Evolutionary conservation across 2,797 vertebrate genomes (phyloP).

Genomic region (Cynodonichthys magdalenae): DNA sequence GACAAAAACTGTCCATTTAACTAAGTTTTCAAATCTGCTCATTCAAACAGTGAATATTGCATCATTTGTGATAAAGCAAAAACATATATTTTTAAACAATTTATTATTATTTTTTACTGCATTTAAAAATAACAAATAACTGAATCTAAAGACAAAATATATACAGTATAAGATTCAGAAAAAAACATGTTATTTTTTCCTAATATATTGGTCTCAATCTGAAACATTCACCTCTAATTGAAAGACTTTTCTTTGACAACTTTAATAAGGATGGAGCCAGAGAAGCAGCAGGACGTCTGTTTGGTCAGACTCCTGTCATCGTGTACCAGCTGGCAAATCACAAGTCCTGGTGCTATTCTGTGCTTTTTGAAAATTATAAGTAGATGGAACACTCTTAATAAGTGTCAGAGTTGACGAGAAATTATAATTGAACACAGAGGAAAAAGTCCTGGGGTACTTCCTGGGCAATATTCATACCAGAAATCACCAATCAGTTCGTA

Average conservation of each 20-base stretch:
- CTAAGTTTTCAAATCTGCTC: no score
- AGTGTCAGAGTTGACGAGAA: constrained; percentile 11
- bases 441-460: neutral
- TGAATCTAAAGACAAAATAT: no score
- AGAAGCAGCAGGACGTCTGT: constrained; percentile 13
- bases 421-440: neutral
- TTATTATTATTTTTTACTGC: no score
- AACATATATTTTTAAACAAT: no score
- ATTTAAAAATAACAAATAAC: no score
- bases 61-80: no score
- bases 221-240: neutral
- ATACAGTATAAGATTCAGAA: no score
- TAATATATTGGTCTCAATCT: neutral
- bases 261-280: constrained; percentile 7
- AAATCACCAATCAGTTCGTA: neutral
- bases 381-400: constrained; percentile 2
- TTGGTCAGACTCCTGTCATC: neutral
- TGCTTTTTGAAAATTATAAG: neutral
- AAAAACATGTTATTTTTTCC: no score
- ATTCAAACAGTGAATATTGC: no score
- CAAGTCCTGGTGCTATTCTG: constrained; percentile 6
- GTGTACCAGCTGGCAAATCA: constrained; percentile 14
- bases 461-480: neutral
- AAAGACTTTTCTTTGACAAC: neutral
- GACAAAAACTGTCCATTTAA: no score